Evolutionary conservation across 2,888 invertebrate genomes (phyloP).

Genomic region (Agrochola macilenta): DNA sequence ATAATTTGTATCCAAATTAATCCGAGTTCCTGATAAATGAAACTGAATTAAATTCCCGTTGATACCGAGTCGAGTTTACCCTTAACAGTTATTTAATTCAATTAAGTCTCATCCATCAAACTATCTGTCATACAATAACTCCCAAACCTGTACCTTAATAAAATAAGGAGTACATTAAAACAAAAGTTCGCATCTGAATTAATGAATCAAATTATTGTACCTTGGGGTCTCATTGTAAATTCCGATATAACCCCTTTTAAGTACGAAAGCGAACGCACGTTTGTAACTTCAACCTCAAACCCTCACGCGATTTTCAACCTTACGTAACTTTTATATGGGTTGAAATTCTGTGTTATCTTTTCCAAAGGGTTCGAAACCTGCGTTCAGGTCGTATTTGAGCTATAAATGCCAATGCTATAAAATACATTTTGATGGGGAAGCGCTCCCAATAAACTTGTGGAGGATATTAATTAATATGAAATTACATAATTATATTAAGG

Average conservation of each 20-base stretch:
- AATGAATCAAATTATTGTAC: constrained; percentile 70
- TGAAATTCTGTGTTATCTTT: not conserved
- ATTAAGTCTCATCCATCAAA: constrained; percentile 57
- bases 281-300: not conserved
- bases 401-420: constrained; percentile 67
- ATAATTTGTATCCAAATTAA: not conserved
- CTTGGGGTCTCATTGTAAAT: constrained; percentile 70
- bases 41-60: constrained; percentile 20
- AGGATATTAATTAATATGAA: constrained; percentile 66
- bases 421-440: constrained; percentile 68
- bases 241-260: constrained; percentile 68
- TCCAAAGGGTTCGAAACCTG: constrained; percentile 16
- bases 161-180: constrained; percentile 65
- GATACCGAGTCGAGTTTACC: constrained; percentile 11
- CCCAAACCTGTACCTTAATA: constrained; percentile 54
- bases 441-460: constrained; percentile 63
- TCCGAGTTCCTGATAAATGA: not conserved
- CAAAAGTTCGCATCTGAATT: constrained; percentile 67
- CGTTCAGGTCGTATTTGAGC: constrained; percentile 23
- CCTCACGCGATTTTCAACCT: constrained; percentile 13
- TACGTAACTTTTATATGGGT: accelerated
- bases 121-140: constrained; percentile 52
- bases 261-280: constrained; percentile 55
- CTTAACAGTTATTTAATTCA: constrained; percentile 56
- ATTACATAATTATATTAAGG: constrained; percentile 65